Base-by-base conservation (phyloP, 2,888 invertebrate genomes). In the Alloscopus bannaensis region DNA sequence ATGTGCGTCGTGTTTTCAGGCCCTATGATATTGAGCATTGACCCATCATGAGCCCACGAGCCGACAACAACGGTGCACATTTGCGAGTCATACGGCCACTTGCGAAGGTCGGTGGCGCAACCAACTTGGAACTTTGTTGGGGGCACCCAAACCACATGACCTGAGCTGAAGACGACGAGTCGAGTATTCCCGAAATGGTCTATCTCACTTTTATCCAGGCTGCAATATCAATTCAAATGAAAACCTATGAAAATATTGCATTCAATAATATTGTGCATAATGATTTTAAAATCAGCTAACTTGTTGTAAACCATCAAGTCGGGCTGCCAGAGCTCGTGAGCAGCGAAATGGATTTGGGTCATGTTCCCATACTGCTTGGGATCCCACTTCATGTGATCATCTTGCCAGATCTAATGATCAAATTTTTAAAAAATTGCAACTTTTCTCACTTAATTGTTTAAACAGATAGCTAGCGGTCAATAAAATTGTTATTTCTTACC, bases 51-150 rank as follows among this genome's bases (percentile, higher is more conserved):
- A 0, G 92, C 91, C 91, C 94, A 93, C 0, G 95, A 94, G 0
- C 94, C 94, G 80, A 95, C 91, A 86, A 91, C 91, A 80, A 95
- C 88, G 42, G 87, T 86, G 85, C 93, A 94, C 0, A 87, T 88
- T 87, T 95, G 95, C 3, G 88, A 88, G 88, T 95, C 95, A 65
- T 90, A 91, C 0, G 95, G 95, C 95, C 95, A 95, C 80, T 90
- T 89, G 13, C 90, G 88, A 66, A 95, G 89, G 87, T 95, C 91
- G 24, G 80, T 82, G 28, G 60, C 22, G 59, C 85, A 86, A 0
- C 81, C 82, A 36, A 91, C 90, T 1, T 92, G 89, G 80, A 94
- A 92, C 81, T 93, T 92, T 0, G 92, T 91, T 3, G 93, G 92
- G 4, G 93, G 93, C 11, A 92, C 91, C 93, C 93, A 93, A 2